Percentiles rank a stretch among this genome's conserved stretches.
Conservation (phyloP, 2,797 vertebrate species). For the Cephalopachus bancanus region DNA sequence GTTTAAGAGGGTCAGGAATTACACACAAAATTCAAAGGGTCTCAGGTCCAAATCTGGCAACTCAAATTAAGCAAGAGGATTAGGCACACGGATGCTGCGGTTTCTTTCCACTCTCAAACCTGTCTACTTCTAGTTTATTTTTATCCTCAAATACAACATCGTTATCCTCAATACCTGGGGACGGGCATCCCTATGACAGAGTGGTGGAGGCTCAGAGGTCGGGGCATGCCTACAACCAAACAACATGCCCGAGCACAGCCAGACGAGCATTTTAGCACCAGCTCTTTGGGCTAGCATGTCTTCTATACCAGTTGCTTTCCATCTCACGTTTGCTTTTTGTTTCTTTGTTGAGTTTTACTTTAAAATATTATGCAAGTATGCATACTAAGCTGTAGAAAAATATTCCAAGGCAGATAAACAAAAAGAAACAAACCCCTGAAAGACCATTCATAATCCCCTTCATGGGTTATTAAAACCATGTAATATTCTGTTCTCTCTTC, state of each 20-base stretch:
- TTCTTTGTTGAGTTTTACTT: background rate
- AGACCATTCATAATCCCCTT: background rate
- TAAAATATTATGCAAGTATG: background rate
- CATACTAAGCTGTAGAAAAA: background rate
- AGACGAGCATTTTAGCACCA: background rate
- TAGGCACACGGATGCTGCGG: background rate
- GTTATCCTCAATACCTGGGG: background rate
- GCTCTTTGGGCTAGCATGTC: background rate
- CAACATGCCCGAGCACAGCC: background rate
- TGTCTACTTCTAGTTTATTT: background rate
- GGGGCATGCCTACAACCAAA: background rate
- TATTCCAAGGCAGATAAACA: background rate
- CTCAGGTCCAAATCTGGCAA: background rate
- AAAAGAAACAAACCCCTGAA: background rate
- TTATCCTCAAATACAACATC: background rate
- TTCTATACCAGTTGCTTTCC: background rate
- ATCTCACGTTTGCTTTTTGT: background rate
- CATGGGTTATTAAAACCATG: background rate
- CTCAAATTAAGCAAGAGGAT: background rate
- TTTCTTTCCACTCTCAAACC: background rate
- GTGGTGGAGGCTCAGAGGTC: background rate
- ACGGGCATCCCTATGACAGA: background rate
- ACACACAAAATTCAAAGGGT: background rate
- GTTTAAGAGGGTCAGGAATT: accelerated
- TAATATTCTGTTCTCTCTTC: background rate